phyloP scores from a whole-genome alignment of 2,113 vertebrate species.

The Eulemur rufifrons region DNA sequence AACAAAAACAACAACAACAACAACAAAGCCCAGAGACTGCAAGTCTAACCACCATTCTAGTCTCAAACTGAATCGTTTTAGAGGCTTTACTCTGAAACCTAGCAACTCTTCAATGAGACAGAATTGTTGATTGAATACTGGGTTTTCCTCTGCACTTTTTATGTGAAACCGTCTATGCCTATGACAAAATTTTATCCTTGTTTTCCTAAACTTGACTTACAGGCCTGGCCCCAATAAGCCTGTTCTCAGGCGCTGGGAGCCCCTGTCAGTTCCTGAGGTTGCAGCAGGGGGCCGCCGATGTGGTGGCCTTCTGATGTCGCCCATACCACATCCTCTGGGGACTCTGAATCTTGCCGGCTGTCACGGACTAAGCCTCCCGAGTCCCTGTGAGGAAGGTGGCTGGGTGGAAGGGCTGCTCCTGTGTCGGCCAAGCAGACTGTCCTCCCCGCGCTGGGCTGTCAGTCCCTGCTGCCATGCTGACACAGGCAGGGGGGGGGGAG shows the following conservation, averaged over 20 bases:
- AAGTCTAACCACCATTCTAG: background rate
- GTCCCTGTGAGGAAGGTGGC: background rate
- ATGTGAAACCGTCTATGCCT: background rate
- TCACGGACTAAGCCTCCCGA: background rate
- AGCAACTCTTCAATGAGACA: background rate
- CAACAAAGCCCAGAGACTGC: background rate
- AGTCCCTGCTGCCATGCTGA: background rate
- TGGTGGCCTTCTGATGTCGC: background rate
- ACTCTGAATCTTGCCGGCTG: background rate
- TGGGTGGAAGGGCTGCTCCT: background rate
- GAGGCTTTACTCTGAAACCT: background rate
- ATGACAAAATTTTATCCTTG: background rate
- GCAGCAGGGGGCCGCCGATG: background rate
- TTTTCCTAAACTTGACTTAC: background rate
- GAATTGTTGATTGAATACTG: background rate
- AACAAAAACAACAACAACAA: background rate
- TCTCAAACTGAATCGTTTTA: background rate
- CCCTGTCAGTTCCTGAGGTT: background rate
- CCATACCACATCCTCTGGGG: background rate
- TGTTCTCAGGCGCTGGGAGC: background rate
- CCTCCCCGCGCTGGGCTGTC: background rate
- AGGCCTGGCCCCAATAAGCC: background rate
- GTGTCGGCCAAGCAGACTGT: background rate
- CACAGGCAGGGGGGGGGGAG: background rate
- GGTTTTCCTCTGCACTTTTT: conserved; percentile 20